Evolutionary conservation across 2,797 vertebrate genomes (phyloP), one percentile per base, ranked within the genome.

Genomic region (Telmatherina bonti): DNA sequence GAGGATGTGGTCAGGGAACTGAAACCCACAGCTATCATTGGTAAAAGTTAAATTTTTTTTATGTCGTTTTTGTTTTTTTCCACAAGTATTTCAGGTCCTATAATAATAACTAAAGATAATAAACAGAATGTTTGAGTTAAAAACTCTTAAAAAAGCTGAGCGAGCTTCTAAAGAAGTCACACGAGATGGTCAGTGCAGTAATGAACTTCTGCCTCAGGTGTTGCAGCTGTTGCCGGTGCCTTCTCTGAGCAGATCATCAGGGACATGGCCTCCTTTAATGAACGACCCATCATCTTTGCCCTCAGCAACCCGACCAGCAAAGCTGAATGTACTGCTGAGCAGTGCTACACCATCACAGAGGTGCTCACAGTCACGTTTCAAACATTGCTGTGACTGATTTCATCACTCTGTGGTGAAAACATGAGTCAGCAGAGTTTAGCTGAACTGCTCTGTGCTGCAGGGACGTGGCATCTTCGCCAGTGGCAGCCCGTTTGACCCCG

Each of bases 291-390:
- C 79, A 96, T 99, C 89, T 99, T 99, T 72, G 97, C 98, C 72
- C 95, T 99, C 85, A 99, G 98, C 90, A 99, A 99, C 85, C 98
- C 98, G 2, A 99, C 98, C 68, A 98, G 97, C 92, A 99, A 99
- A 93, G 97, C 98, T 5, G 98, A 99, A 80, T 99, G 98, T 81
- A 97, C 97, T 8, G 98, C 98, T 38, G 97, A 99, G 87, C 96
- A 98, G 88, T 99, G 98, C 85, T 99, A 99, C 91, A 90, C 79
- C 13, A 71, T 96, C 27, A 98, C 97, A 71, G 87, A 98, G 96
- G 98, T 99, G 93, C 30, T 57, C 27, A 20, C 12, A 8, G 57
- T 27, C 38, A 4, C 9, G 33, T 18, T 33, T 18, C 2, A 26
- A 35, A n/a, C 16, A 5, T 49, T 7, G 1, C 53, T 22, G n/a